Evolutionary conservation across 1,140 invertebrate genomes (phyloP), one percentile per base, ranked within the genome.

Genomic region (Drosophila ficusphila): DNA sequence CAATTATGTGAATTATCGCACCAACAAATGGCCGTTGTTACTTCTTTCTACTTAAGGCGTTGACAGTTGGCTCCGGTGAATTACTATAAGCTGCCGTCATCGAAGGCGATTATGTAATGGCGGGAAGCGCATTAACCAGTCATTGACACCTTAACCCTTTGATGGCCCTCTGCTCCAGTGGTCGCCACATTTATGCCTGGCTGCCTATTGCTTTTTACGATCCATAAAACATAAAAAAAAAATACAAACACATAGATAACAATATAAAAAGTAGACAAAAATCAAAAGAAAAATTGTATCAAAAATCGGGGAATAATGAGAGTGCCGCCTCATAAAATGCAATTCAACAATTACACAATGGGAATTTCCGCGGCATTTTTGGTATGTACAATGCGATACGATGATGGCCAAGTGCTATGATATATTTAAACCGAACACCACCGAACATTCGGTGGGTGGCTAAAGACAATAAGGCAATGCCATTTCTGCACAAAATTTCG

Each of bases 271-370:
- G 9, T 1, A 4, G 6, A 11, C 12, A 16, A 47, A 31, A 23
- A 1, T 8, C 0, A 18, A 7, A 19, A 16, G 16, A n/a, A n/a
- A n/a, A n/a, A n/a, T n/a, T 31, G 8, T 27, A 34, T 57, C 18
- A 61, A n/a, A n/a, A n/a, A n/a, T n/a, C n/a, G n/a, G 27, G 36
- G 39, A 67, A 52, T 52, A 42, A 42, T 27, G 39, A n/a, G 56
- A 34, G 60, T 64, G 60, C 60, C 64, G 60, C 64, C 64, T 52
- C 64, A 68, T 68, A 71, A 71, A 71, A 49, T 71, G 68, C 53
- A 71, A 71, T 71, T 49, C 46, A 73, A 74, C 71, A 67, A 75
- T 74, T 75, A 75, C 71, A 75, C 71, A 75, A 72, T 72, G 54
- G 65, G 60, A 64, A 64, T 44, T 11, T 36, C 49, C 58, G 41